Base-by-base conservation (phyloP, 2,113 vertebrate species). In the Baryphthengus martii region DNA sequence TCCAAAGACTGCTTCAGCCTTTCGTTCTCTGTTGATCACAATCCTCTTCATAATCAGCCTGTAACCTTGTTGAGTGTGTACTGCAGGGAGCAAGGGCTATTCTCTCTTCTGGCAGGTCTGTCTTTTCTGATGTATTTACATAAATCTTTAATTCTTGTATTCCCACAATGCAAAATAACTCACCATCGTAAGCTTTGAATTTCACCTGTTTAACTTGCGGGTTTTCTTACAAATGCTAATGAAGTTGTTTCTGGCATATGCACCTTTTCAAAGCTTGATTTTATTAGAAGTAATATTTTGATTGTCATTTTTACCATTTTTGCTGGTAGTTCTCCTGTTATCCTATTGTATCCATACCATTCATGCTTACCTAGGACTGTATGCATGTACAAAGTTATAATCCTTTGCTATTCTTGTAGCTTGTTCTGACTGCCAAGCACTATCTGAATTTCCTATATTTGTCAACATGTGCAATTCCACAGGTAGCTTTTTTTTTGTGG, bases 61-160 rank as follows among this genome's bases (percentile, higher is more conserved):
- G 21, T 29, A 66, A 42, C 40, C 44, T 72, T 73, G 21, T 70
- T 74, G 58, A 82, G 18, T 31, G 58, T 10, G 26, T 29, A 44
- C 61, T 89, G 52, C 28, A 79, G 78, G 47, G 14, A 79, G 11
- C 20, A 67, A 89, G 56, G 42, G 24, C 33, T 88, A 33, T 94
- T 93, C 20, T 25, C 45, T 77, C 33, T 66, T 58, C 72, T 91
- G 65, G 31, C 18, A 71, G 28, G 59, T 92, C 19, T 70, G 25
- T 66, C 53, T 73, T 90, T 90, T 83, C 67, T 49, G 66, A 33
- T 23, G 11, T 47, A 74, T 92, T 94, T 90, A 45, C 79, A 88
- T 85, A 90, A 85, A 92, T 80, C 50, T 93, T 88, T 93, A 95
- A 88, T 88, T 92, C 71, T 53, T 50, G 8, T 73, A 52, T 76